Evolutionary conservation across 2,888 invertebrate species (phyloP).

Genomic region (Spatulosminthurus flaviceps): DNA sequence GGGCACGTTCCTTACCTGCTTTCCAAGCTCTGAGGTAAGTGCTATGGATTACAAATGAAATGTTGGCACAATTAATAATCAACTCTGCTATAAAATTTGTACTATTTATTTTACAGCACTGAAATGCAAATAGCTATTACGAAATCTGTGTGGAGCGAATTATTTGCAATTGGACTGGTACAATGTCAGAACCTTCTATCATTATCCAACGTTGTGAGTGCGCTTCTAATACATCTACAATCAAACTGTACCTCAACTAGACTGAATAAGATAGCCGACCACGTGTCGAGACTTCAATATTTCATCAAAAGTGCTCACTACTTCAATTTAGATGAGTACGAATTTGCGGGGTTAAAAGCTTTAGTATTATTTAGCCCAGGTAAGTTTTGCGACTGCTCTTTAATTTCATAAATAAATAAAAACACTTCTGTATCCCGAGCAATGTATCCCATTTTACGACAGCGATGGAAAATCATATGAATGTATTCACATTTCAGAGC

Average conservation of each 20-base stretch:
- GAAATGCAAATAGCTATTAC: conserved; percentile 58
- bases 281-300: conserved; percentile 56
- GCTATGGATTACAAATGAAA: no score
- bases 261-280: conserved; percentile 54
- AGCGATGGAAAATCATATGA: neutral
- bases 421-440: no score
- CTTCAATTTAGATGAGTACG: conserved; percentile 75
- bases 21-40: conserved; percentile 81
- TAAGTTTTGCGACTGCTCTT: conserved; percentile 64
- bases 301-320: conserved; percentile 56
- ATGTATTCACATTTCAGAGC: conserved; percentile 49
- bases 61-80: no score
- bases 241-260: conserved; percentile 56
- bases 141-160: conserved; percentile 60
- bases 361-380: conserved; percentile 85
- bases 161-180: conserved; percentile 61
- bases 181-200: conserved; percentile 61
- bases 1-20: conserved; percentile 85
- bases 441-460: neutral
- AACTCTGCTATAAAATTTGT: neutral
- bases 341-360: conserved; percentile 87
- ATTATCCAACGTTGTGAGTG: conserved; percentile 58
- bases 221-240: conserved; percentile 56
- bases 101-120: conserved; percentile 46
- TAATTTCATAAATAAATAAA: no score